Conservation (phyloP, 2,797 vertebrate genomes). For the Enteromius unitaeniatus region DNA sequence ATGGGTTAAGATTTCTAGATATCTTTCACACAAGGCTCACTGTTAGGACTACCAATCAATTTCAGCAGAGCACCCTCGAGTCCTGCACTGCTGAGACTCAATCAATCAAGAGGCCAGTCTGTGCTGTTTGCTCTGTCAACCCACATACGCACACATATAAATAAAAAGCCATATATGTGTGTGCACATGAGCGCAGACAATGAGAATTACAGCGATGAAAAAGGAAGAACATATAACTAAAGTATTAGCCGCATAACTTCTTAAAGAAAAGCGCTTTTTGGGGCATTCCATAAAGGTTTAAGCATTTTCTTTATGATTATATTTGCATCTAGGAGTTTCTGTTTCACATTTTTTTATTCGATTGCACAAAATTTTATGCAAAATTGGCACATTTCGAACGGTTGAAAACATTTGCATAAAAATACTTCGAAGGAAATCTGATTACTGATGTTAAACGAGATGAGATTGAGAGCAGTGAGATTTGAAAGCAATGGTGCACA, state of each 20-base stretch:
- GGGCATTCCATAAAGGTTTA: not conserved
- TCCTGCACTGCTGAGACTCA: constrained; percentile 74
- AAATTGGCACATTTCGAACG: not conserved
- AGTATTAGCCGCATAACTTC: not conserved
- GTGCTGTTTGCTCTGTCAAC: constrained; percentile 73
- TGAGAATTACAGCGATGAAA: not conserved
- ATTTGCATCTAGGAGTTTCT: not conserved
- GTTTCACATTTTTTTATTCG: not conserved
- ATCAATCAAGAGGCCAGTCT: constrained; percentile 77
- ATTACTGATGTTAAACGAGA: not conserved
- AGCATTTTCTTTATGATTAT: not conserved
- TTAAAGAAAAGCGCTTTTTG: not conserved
- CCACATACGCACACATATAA: constrained; percentile 33
- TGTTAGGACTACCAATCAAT: constrained; percentile 79
- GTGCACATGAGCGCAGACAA: not conserved
- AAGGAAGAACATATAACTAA: not conserved
- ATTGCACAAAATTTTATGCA: not conserved
- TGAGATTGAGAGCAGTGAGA: not conserved
- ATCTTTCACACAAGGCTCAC: constrained; percentile 70
- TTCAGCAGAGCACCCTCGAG: constrained; percentile 73
- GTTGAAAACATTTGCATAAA: not conserved
- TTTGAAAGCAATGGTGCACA: not conserved
- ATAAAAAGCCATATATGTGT: not conserved
- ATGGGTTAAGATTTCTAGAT: constrained; percentile 71
- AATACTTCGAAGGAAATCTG: not conserved